Evolutionary conservation across 2,888 invertebrate species (phyloP).

Genomic region (Caenorhabditis panamensis): DNA sequence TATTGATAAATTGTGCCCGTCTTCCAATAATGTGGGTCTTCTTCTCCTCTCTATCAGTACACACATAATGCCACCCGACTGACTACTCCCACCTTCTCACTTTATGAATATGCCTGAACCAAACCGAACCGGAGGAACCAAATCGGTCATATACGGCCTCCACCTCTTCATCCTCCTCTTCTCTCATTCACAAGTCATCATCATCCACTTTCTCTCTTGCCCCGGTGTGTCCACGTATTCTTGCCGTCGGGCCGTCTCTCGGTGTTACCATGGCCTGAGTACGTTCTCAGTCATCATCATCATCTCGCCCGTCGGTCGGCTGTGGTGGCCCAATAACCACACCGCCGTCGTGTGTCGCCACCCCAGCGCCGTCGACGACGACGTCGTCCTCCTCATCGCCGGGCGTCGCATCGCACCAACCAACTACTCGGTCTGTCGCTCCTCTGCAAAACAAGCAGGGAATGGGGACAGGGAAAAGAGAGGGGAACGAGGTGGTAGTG

Average conservation of each 20-base stretch:
- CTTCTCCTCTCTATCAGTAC: conserved; percentile 50
- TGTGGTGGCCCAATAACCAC: conserved; percentile 51
- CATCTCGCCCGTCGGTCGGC: conserved; percentile 21
- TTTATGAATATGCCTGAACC: conserved; percentile 1
- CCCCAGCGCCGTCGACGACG: conserved; percentile 9
- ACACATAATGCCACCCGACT: conserved; percentile 52
- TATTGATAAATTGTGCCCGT: conserved; percentile 37
- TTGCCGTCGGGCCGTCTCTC: conserved; percentile 18
- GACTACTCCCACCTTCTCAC: conserved; percentile 23
- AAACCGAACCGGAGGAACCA: neutral
- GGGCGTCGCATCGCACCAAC: neutral
- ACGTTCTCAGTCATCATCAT: conserved; percentile 40
- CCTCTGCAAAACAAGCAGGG: conserved; percentile 46
- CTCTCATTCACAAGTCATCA: conserved; percentile 51
- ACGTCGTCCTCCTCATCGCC: conserved; percentile 5
- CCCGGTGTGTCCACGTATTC: conserved; percentile 14
- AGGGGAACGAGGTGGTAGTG: neutral
- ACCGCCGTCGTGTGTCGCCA: conserved; percentile 28
- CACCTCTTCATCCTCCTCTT: neutral
- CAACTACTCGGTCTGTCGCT: conserved; percentile 26
- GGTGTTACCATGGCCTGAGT: conserved; percentile 44
- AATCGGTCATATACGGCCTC: neutral
- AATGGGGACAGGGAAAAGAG: conserved; percentile 13
- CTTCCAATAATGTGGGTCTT: conserved; percentile 13
- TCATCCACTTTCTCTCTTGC: conserved; percentile 36